A percentile compares a stretch with the other conserved stretches of the same genome.
Conservation (phyloP, 1,140 invertebrate genomes). For the Drosophila eugracilis region DNA sequence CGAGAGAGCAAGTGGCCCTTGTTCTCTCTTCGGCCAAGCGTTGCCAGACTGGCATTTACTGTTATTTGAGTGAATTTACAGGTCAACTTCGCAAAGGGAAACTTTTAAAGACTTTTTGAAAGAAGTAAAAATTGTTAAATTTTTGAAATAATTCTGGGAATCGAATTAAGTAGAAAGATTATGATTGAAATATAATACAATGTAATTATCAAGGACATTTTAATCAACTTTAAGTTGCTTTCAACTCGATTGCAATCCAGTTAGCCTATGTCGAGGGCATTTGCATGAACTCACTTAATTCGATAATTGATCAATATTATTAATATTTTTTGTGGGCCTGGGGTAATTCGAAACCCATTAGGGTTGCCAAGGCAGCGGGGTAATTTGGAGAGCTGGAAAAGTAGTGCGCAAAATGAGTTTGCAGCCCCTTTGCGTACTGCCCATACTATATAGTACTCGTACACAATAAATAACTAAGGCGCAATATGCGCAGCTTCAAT, state of each 20-base stretch:
- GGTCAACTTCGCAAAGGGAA: slow-evolving; percentile 6
- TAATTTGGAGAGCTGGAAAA: slow-evolving; percentile 24
- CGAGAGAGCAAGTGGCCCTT: slow-evolving; percentile 26
- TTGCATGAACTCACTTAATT: slow-evolving; percentile 30
- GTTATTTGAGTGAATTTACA: slow-evolving; percentile 44
- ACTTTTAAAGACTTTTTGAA: background rate
- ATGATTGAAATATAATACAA: too few species aligned
- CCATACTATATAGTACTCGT: slow-evolving; percentile 48
- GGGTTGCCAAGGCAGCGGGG: slow-evolving; percentile 22
- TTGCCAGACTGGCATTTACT: slow-evolving; percentile 54
- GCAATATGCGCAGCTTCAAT: slow-evolving; percentile 81
- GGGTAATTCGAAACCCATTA: slow-evolving; percentile 50
- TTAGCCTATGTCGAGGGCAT: slow-evolving; percentile 2
- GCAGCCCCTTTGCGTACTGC: slow-evolving; percentile 22
- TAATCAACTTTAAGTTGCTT: too few species aligned
- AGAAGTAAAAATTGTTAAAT: too few species aligned
- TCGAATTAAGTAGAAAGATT: too few species aligned
- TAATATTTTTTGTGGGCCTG: slow-evolving; percentile 17
- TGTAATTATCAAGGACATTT: too few species aligned
- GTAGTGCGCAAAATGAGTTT: slow-evolving; percentile 54
- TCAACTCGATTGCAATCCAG: background rate
- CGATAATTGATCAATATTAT: slow-evolving; percentile 43
- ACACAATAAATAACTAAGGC: slow-evolving; percentile 78
- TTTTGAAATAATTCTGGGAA: too few species aligned
- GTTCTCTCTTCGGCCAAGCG: slow-evolving; percentile 20